These are phyloP conservation scores for Eupithecia tripunctaria DNA, from an alignment of 2,888 invertebrate species.

Conservation along the genomic window DNA sequence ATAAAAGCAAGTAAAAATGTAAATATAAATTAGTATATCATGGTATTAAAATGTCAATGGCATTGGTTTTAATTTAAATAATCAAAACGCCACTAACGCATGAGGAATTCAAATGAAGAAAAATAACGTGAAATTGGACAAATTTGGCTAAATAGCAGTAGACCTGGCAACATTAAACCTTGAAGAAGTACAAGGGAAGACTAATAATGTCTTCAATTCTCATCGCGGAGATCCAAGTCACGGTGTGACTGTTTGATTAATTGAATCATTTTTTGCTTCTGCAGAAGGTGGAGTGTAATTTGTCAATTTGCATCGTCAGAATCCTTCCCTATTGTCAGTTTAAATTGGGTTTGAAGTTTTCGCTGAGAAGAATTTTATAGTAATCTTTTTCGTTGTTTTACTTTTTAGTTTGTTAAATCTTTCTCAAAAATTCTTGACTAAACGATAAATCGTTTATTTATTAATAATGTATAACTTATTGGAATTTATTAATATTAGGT, in stretches of 20 bases:
- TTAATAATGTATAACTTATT: no score
- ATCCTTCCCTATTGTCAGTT: conserved; percentile 35
- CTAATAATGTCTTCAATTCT: conserved; percentile 81
- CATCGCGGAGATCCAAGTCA: conserved; percentile 76
- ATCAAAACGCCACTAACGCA: not conserved
- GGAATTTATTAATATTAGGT: no score
- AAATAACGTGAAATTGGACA: conserved; percentile 9
- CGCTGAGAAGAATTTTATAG: conserved; percentile 4
- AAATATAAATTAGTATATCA: no score
- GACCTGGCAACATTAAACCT: conserved; percentile 19
- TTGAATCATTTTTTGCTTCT: conserved; percentile 77
- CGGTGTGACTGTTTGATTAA: conserved; percentile 81
- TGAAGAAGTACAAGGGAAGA: conserved; percentile 57
- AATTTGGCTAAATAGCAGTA: not conserved
- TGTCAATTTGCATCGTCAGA: conserved; percentile 42
- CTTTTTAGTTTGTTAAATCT: not conserved
- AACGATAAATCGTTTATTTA: no score
- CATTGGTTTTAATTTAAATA: not conserved
- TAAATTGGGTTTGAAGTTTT: conserved; percentile 27
- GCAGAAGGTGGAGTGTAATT: conserved; percentile 36
- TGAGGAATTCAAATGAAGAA: not conserved
- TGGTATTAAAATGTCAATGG: no score
- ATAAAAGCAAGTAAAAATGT: no score
- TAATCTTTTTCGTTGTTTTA: not conserved
- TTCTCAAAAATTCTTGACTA: no score